Conservation (phyloP, 2,888 invertebrate genomes). For the Nesidiocoris tenuis region DNA sequence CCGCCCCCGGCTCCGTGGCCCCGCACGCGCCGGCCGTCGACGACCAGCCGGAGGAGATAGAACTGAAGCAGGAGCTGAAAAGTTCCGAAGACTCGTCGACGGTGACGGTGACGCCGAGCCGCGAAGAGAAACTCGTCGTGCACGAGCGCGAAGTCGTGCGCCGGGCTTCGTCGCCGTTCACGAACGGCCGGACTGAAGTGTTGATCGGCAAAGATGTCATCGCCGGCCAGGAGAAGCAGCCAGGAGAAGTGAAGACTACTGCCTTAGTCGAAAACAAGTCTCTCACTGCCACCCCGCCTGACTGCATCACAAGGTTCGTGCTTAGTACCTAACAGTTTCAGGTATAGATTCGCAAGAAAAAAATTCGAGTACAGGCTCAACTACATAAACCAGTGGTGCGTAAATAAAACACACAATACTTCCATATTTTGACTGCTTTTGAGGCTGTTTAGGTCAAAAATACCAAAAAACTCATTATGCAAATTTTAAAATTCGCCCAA, state of each 20-base stretch:
- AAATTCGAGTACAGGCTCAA: too few relatives aligned
- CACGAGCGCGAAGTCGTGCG: constrained; percentile 52
- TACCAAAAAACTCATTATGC: too few relatives aligned
- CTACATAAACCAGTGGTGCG: too few relatives aligned
- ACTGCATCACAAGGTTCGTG: constrained; percentile 47
- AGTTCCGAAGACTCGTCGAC: constrained; percentile 32
- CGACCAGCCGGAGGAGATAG: constrained; percentile 49
- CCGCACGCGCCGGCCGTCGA: constrained; percentile 38
- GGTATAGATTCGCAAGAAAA: too few relatives aligned
- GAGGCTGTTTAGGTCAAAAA: too few relatives aligned
- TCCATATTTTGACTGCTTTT: too few relatives aligned
- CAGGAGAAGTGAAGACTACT: constrained; percentile 58
- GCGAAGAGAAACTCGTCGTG: constrained; percentile 27
- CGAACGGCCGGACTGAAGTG: constrained; percentile 73
- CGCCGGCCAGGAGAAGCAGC: constrained; percentile 53
- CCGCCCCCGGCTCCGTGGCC: neutral
- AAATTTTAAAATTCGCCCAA: too few relatives aligned
- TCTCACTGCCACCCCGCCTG: constrained; percentile 42
- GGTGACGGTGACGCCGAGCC: constrained; percentile 16
- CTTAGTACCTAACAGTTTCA: too few relatives aligned
- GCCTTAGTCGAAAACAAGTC: constrained; percentile 59
- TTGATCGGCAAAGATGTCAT: constrained; percentile 60
- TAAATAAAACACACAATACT: too few relatives aligned
- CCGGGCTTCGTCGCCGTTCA: constrained; percentile 58
- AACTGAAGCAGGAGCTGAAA: constrained; percentile 51